phyloP scores from a whole-genome alignment of 2,113 vertebrate genomes.

The Mormyrus iriodes region DNA sequence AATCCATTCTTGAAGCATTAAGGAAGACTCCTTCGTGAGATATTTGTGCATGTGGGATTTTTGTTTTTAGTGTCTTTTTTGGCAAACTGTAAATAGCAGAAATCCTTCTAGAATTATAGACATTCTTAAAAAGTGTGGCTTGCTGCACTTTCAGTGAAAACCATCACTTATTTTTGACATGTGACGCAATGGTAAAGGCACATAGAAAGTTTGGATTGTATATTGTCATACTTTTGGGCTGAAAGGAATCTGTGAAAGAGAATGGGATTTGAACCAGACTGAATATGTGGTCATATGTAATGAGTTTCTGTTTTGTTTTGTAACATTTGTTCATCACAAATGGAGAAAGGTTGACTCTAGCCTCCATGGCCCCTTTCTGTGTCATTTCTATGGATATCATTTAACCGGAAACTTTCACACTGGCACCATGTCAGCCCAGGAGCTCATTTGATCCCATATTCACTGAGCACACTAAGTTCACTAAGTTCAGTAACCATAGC shows the following conservation, averaged over 20 bases:
- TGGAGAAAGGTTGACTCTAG: not conserved
- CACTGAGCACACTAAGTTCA: not conserved
- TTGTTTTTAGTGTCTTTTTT: not conserved
- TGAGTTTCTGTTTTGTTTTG: slow-evolving; percentile 7
- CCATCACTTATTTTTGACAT: not conserved
- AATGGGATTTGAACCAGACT: not conserved
- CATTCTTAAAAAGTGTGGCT: not conserved
- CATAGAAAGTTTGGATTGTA: not conserved
- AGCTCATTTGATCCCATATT: not conserved
- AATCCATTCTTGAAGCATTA: not conserved
- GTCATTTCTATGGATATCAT: not conserved
- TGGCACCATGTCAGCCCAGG: not conserved
- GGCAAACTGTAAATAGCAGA: not conserved
- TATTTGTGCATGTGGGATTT: not conserved
- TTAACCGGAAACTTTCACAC: not conserved
- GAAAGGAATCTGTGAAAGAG: not conserved
- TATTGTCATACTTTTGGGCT: not conserved
- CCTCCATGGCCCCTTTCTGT: not conserved
- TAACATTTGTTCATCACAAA: not conserved
- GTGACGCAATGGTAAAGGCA: not conserved
- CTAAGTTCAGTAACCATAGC: not conserved
- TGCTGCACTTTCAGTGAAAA: not conserved
- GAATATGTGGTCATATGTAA: not conserved
- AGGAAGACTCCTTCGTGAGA: not conserved
- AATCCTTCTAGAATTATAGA: not conserved